Evolutionary conservation across 2,888 invertebrate genomes (phyloP).

Genomic region (Crepidodera aurea): DNA sequence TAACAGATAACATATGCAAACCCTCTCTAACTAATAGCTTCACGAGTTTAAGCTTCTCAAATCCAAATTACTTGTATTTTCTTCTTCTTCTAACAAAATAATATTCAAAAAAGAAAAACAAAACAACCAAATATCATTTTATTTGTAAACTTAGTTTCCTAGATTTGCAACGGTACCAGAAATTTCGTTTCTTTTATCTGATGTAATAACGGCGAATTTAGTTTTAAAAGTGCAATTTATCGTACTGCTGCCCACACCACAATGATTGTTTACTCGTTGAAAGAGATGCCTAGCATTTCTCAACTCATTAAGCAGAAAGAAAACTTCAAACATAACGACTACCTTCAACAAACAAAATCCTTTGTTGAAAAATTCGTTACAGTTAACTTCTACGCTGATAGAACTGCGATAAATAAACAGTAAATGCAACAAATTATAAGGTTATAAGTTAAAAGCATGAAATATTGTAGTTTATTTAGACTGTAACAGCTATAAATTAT

Average conservation of each 20-base stretch:
- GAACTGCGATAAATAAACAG: slow-evolving; percentile 1
- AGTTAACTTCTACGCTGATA: neutral
- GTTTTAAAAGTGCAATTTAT: slow-evolving; percentile 5
- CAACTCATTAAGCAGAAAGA: slow-evolving; percentile 17
- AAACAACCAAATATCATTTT: no score
- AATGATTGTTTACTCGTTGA: slow-evolving; percentile 13
- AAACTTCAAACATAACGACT: slow-evolving; percentile 1
- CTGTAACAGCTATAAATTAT: no score
- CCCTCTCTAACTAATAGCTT: no score
- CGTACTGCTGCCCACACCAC: slow-evolving; percentile 10
- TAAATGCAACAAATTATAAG: neutral
- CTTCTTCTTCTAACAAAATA: no score
- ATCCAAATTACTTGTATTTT: no score
- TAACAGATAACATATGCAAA: no score
- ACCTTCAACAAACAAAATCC: neutral
- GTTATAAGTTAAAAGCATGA: neutral
- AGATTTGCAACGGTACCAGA: slow-evolving; percentile 13
- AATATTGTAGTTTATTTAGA: neutral
- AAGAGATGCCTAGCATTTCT: slow-evolving; percentile 13
- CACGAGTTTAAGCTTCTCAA: no score
- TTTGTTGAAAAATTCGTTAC: slow-evolving; percentile 10
- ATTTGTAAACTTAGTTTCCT: no score
- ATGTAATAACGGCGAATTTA: slow-evolving; percentile 1
- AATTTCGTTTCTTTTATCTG: slow-evolving; percentile 12
- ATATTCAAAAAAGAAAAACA: no score